Base-by-base conservation (phyloP, 1,140 invertebrate species). In the Campodea augens region DNA sequence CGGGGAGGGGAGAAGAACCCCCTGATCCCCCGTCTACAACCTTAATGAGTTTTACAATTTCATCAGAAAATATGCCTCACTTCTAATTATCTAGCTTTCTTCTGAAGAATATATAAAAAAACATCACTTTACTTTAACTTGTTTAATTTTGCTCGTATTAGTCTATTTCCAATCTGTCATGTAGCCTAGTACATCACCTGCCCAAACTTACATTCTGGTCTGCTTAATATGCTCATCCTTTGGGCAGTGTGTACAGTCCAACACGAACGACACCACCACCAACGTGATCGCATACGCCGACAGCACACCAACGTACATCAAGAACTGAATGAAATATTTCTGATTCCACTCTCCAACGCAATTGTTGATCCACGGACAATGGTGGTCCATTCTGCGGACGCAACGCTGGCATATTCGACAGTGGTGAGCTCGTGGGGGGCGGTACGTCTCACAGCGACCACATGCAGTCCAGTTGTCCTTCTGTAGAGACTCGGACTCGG, bases 281-380 rank as follows among this genome's bases (percentile, higher is more conserved):
- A 87, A 63, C 18, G 61, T 64, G 24, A 82, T 70, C 15, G 81
- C 76, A 61, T 84, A 87, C 0, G 72, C 50, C 12, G 72, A 70
- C 38, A 81, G 59, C 19, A 72, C 58, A 52, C 73, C 75, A 44
- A 81, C 76, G 57, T 78, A 81, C n/a, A 90, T 71, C 41, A 92
- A 66, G 67, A 92, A 92, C 60, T 91, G 87, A 51, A 92, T 75
- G 59, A 92, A 92, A 66, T 81, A 92, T 59, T 89, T 91, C 65
- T 92, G 87, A 69, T 92, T 92, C 54, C 78, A 73, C 63, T 92
- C 86, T 38, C 88, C 88, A 25, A 92, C 86, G 64, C 88, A 92
- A 62, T 92, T 92, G 58, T 92, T 91, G 27, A 90, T 86, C 78
- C 78, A 83, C 45, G 79, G 79, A 65, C 83, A 91, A 64, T 90